phyloP scores from a whole-genome alignment of 2,113 vertebrate genomes.

The Bos indicus region DNA sequence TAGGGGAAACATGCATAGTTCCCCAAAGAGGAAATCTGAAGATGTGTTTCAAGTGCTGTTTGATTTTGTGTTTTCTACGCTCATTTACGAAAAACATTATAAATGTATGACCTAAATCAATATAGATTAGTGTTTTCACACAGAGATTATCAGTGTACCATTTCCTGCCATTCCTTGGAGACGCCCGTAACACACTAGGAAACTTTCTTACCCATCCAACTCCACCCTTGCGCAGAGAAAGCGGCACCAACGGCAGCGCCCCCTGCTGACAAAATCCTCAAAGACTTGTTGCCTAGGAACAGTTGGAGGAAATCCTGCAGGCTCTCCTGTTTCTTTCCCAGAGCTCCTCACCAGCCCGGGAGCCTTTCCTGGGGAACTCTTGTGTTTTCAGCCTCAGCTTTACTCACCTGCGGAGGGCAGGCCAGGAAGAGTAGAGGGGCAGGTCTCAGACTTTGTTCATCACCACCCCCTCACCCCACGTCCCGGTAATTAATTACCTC shows the following conservation, averaged over 20 bases:
- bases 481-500: neutral
- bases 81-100: neutral
- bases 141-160: neutral
- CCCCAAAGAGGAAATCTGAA: neutral
- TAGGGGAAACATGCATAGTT: neutral
- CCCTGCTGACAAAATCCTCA: neutral
- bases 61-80: conserved; percentile 7
- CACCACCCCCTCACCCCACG: neutral
- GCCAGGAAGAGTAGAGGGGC: neutral
- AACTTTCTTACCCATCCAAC: neutral
- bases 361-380: neutral
- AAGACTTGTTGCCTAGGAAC: neutral
- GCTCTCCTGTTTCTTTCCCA: neutral
- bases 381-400: neutral
- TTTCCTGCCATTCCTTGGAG: neutral
- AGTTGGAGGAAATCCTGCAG: neutral
- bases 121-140: neutral
- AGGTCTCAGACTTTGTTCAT: neutral
- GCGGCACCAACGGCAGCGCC: neutral
- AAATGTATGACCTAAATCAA: neutral
- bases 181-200: neutral
- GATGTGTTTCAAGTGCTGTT: neutral
- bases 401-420: neutral
- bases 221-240: neutral
- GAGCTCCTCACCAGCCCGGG: neutral